Percentiles rank a stretch among this genome's conserved stretches.
Conservation (phyloP, 1,140 invertebrate species). For the Colletes gigas region DNA sequence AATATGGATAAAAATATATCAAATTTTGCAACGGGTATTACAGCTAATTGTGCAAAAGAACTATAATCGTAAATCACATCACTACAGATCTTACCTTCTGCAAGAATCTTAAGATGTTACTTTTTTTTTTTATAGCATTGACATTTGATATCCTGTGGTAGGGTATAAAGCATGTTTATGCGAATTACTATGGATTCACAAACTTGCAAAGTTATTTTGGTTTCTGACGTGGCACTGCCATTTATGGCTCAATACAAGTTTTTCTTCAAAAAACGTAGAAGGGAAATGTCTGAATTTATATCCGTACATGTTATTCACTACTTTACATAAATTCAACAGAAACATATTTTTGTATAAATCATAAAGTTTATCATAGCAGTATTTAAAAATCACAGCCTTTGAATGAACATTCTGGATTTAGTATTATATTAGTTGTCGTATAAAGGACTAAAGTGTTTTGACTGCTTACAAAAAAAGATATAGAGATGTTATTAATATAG, state of each 20-base stretch:
- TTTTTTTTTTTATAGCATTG: slow-evolving; percentile 45
- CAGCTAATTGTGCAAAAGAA: slow-evolving; percentile 72
- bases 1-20: slow-evolving; percentile 75
- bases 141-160: slow-evolving; percentile 43
- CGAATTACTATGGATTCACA: slow-evolving; percentile 41
- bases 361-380: slow-evolving; percentile 40
- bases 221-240: slow-evolving; percentile 75
- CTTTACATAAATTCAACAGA: slow-evolving; percentile 59
- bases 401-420: slow-evolving; percentile 17
- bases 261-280: slow-evolving; percentile 69
- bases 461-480: slow-evolving; percentile 8
- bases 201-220: slow-evolving; percentile 50
- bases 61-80: slow-evolving; percentile 64
- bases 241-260: slow-evolving; percentile 77
- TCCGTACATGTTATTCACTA: slow-evolving; percentile 16
- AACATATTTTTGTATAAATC: slow-evolving; percentile 74
- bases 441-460: background rate
- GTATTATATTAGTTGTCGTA: background rate
- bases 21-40: slow-evolving; percentile 72
- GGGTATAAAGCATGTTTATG: slow-evolving; percentile 39
- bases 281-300: slow-evolving; percentile 59
- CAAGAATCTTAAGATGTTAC: slow-evolving; percentile 47
- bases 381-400: slow-evolving; percentile 21
- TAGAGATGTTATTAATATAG: background rate
- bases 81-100: slow-evolving; percentile 32